Evolutionary conservation across 2,888 invertebrate species (phyloP).

Genomic region (Acheta domesticus): DNA sequence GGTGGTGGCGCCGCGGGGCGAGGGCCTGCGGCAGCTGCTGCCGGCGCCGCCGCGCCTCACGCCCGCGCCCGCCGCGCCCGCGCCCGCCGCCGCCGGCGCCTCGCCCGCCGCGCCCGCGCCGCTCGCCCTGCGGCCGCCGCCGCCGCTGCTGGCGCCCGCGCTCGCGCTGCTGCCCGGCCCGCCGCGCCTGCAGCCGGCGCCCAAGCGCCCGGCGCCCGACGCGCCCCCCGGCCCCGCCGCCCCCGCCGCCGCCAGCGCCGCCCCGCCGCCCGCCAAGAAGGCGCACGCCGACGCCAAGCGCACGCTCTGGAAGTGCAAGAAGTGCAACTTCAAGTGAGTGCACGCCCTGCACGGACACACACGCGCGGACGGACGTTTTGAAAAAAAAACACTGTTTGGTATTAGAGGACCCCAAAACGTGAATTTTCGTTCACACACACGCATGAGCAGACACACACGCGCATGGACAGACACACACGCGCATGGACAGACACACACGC

Average conservation of each 20-base stretch:
- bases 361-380: background rate
- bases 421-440: too few species aligned
- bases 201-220: conserved; percentile 35
- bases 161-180: conserved; percentile 29
- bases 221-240: conserved; percentile 42
- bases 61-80: conserved; percentile 31
- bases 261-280: conserved; percentile 20
- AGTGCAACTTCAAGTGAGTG: conserved; percentile 79
- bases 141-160: conserved; percentile 26
- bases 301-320: conserved; percentile 84
- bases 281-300: conserved; percentile 52
- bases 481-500: too few species aligned
- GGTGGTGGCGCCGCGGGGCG: too few species aligned
- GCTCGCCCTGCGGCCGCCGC: conserved; percentile 22
- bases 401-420: background rate
- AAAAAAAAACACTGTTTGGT: too few species aligned
- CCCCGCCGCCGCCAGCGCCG: conserved; percentile 38
- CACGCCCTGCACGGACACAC: background rate
- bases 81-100: conserved; percentile 32
- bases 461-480: background rate
- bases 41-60: conserved; percentile 36
- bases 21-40: conserved; percentile 21
- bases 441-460: too few species aligned
- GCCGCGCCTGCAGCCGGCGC: conserved; percentile 36
- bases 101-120: background rate